Conservation (phyloP, 1,140 invertebrate species). For the Matsumurasca onukii region DNA sequence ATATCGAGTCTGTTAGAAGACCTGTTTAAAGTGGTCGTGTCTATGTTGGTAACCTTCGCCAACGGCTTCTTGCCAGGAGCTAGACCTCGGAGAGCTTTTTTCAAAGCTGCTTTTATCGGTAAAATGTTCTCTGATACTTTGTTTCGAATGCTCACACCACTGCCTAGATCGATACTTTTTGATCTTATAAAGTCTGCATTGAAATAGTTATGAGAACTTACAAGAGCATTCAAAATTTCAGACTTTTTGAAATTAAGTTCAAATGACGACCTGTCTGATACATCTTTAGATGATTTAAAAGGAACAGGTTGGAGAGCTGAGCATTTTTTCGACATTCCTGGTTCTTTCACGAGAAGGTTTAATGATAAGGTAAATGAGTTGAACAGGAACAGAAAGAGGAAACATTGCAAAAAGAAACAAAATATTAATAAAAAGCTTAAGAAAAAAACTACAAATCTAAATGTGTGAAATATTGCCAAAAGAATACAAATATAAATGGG, state of each 20-base stretch:
- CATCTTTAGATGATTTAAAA: too few relatives aligned
- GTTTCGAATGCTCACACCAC: not conserved
- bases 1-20: conserved; percentile 23
- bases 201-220: not conserved
- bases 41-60: not conserved
- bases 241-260: conserved; percentile 4
- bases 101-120: conserved; percentile 1
- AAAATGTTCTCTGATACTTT: conserved; percentile 15
- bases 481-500: too few relatives aligned
- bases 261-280: not conserved
- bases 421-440: conserved; percentile 7
- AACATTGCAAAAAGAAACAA: conserved; percentile 4
- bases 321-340: too few relatives aligned
- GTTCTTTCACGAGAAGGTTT: too few relatives aligned
- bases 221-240: not conserved
- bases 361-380: not conserved
- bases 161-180: conserved; percentile 21
- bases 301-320: too few relatives aligned
- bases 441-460: not conserved
- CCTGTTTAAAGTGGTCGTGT: not conserved
- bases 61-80: not conserved
- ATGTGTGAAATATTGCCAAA: not conserved
- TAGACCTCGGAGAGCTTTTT: not conserved
- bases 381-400: not conserved
- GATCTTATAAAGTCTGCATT: conserved; percentile 15